These are phyloP conservation scores for Otis tarda DNA, from an alignment of 2,113 vertebrate genomes.

Conservation along the genomic window DNA sequence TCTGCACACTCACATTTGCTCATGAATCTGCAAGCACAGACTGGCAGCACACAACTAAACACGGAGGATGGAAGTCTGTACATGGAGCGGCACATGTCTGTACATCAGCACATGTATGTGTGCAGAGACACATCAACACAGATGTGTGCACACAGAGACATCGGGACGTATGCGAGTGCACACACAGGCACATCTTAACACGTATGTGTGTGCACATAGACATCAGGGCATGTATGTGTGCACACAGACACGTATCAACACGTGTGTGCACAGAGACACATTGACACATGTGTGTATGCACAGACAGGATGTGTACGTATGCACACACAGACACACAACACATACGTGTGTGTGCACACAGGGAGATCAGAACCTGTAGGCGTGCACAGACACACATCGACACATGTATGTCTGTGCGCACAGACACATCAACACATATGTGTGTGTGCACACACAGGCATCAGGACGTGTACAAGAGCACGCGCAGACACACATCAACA, in stretches of 20 bases:
- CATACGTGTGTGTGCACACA: neutral
- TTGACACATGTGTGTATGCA: too few species aligned
- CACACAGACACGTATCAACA: neutral
- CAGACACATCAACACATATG: neutral
- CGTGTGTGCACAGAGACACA: neutral
- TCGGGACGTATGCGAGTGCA: rapidly evolving
- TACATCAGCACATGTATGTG: neutral
- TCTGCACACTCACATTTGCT: neutral
- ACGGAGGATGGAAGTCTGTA: neutral
- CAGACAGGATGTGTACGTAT: too few species aligned
- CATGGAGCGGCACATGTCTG: neutral
- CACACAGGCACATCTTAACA: neutral
- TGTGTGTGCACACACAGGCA: neutral
- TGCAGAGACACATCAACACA: neutral
- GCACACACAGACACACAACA: neutral
- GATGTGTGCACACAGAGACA: neutral
- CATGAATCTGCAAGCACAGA: neutral
- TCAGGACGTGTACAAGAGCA: rapidly evolving
- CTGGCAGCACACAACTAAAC: neutral
- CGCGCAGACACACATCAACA: neutral
- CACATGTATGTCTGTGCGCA: neutral
- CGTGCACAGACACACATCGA: neutral
- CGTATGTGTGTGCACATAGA: too few species aligned
- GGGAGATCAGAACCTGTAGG: too few species aligned
- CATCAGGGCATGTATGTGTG: rapidly evolving